Evolutionary conservation across 2,113 vertebrate genomes (phyloP), one percentile per base, ranked within the genome.

Genomic region (Cyanoliseus patagonus): DNA sequence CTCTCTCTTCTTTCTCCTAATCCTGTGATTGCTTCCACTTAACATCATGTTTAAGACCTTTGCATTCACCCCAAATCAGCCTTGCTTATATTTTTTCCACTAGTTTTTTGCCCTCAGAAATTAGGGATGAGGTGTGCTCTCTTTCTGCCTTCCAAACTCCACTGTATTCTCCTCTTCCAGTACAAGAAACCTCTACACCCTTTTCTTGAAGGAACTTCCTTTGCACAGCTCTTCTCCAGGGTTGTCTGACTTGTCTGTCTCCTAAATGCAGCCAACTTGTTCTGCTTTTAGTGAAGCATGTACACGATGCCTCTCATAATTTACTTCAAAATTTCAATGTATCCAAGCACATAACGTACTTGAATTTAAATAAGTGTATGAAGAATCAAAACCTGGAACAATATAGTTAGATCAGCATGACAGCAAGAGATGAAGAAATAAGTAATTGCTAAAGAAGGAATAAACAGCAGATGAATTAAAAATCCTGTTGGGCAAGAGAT

Each of bases 121-220:
- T n/a, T 0, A 1, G 25, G 33, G 13, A 61, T 23, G 4, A 69
- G 62, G 31, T 16, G 39, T 1, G 6, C 5, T 52, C 27, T 82
- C 46, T 17, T 35, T 63, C 44, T 63, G 22, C 28, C 28, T 46
- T 67, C 46, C 51, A 31, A 69, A 66, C 17, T 78, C n/a, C 22
- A 53, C 39, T 35, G 51, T 19, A 55, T 67, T 77, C 41, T 70
- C n/a, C 22, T 70, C 30, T 73, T 24, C 67, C 28, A 53, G 37
- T 44, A 67, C 25, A 87, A 67, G 42, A 91, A 84, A 68, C 4
- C 18, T 92, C 16, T 30, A 46, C 13, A 35, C 57, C 31, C 51
- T 78, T 41, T 81, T 64, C 49, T 57, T 47, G 35, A 89, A 82
- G 27, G 15, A 82, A 49, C 17, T n/a, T 55, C 69, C 46, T 67